Conservation (phyloP, 2,888 invertebrate species). For the Meganola albula region DNA sequence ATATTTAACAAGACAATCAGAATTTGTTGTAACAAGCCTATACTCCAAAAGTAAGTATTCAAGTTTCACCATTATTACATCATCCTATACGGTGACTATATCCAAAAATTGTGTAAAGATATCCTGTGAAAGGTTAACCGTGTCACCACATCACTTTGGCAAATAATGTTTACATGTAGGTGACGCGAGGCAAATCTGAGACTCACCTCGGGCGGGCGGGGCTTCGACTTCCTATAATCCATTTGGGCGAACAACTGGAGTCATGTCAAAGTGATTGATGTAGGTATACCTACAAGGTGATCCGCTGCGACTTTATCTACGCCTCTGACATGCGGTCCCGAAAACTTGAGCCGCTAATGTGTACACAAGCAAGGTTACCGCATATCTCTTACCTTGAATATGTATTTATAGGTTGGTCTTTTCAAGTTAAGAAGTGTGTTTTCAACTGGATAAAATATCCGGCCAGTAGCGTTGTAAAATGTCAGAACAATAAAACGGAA, state of each 20-base stretch:
- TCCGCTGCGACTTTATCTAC: slow-evolving; percentile 64
- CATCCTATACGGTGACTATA: slow-evolving; percentile 20
- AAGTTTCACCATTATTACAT: no score
- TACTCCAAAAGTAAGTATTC: no score
- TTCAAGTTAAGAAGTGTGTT: no score
- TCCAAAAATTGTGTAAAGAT: slow-evolving; percentile 40
- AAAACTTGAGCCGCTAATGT: slow-evolving; percentile 48
- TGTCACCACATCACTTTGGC: slow-evolving; percentile 63
- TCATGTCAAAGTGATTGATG: slow-evolving; percentile 75
- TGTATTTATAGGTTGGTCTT: no score
- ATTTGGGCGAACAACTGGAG: slow-evolving; percentile 72
- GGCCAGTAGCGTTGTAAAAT: slow-evolving; percentile 16
- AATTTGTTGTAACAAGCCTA: no score
- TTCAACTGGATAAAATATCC: no score
- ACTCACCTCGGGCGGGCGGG: slow-evolving; percentile 53
- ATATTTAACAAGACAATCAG: no score
- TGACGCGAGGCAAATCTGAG: slow-evolving; percentile 63
- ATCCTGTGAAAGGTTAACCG: slow-evolving; percentile 49
- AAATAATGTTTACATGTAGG: slow-evolving; percentile 67
- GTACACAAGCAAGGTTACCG: slow-evolving; percentile 34
- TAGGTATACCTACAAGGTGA: slow-evolving; percentile 52
- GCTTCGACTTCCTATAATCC: slow-evolving; percentile 70
- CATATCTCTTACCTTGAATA: slow-evolving; percentile 9
- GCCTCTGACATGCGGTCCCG: slow-evolving; percentile 47
- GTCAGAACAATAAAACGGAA: slow-evolving; percentile 38